These are phyloP conservation scores for Sylvicapra grimmia DNA, from an alignment of 2,113 vertebrate genomes.

Conservation along the genomic window DNA sequence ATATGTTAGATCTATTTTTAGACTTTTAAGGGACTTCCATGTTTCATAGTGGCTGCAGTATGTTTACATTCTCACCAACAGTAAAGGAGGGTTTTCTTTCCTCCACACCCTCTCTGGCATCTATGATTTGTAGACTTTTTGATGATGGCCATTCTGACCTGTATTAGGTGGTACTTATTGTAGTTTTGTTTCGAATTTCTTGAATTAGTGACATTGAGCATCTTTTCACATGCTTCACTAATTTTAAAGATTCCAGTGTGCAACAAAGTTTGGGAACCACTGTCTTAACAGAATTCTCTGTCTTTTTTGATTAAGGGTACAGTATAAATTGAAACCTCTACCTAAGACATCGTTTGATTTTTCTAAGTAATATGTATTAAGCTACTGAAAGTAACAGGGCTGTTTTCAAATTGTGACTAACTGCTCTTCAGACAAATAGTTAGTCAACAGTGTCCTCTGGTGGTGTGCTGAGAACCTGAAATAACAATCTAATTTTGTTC, in stretches of 20 bases:
- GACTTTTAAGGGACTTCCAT: background rate
- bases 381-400: background rate
- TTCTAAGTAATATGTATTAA: background rate
- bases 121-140: background rate
- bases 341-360: background rate
- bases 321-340: background rate
- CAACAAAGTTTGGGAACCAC: background rate
- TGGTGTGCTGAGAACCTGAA: slow-evolving; percentile 1
- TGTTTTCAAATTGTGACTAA: background rate
- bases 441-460: slow-evolving; percentile 18
- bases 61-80: background rate
- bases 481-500: background rate
- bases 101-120: background rate
- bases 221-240: background rate
- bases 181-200: background rate
- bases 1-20: background rate
- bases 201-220: background rate
- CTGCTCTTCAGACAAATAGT: background rate
- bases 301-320: background rate
- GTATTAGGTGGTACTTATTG: background rate
- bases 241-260: background rate
- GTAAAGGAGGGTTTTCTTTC: background rate
- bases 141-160: background rate
- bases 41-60: background rate
- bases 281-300: background rate